Evolutionary conservation across 2,888 invertebrate species (phyloP).

Genomic region (Celastrina argiolus): DNA sequence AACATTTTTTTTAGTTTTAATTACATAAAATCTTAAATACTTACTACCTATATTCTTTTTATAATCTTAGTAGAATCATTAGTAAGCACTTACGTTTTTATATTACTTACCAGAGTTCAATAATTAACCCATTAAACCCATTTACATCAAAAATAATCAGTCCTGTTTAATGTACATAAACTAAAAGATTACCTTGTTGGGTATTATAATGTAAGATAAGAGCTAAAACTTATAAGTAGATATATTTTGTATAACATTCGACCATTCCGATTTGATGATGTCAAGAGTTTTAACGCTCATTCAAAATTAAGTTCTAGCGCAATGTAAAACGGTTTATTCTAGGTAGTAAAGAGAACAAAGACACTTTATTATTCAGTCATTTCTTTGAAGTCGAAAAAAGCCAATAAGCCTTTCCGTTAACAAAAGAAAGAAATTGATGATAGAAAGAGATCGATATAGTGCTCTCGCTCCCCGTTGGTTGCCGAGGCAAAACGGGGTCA

Average conservation of each 20-base stretch:
- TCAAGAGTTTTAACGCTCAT: conserved; percentile 37
- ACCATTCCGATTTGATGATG: conserved; percentile 36
- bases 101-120: not conserved
- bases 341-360: conserved; percentile 42
- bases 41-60: too few relatives aligned
- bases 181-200: not conserved
- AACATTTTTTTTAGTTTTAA: too few relatives aligned
- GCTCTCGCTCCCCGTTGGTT: conserved; percentile 44
- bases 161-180: not conserved
- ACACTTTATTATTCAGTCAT: conserved; percentile 49
- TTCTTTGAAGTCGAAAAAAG: conserved; percentile 36
- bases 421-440: conserved; percentile 38
- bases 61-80: too few relatives aligned
- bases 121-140: not conserved
- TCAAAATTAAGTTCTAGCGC: conserved; percentile 38
- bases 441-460: conserved; percentile 50
- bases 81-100: too few relatives aligned
- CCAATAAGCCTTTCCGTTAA: conserved; percentile 47
- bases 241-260: conserved; percentile 12
- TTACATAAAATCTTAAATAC: too few relatives aligned
- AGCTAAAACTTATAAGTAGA: not conserved
- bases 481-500: conserved; percentile 60
- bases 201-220: conserved; percentile 1
- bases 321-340: conserved; percentile 38
- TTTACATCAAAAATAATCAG: not conserved